Evolutionary conservation across 2,113 vertebrate species (phyloP).

Genomic region (Myrmecobius fasciatus): DNA sequence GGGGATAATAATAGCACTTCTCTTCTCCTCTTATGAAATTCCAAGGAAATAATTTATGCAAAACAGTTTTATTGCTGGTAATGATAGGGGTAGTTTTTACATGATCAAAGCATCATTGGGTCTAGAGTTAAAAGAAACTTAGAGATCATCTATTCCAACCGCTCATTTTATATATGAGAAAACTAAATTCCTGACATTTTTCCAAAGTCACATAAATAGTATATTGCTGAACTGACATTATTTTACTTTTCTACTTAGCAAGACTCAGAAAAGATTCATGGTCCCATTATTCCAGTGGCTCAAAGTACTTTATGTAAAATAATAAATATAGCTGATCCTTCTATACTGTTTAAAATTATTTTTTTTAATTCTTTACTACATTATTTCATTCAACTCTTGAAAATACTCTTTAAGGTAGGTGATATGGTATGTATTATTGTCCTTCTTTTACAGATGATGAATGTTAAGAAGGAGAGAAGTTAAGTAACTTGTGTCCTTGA

Average conservation of each 20-base stretch:
- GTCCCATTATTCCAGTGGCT: background rate
- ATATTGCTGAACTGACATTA: background rate
- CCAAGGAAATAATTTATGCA: background rate
- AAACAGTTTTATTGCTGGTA: background rate
- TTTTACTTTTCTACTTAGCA: background rate
- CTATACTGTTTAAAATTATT: background rate
- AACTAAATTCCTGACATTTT: background rate
- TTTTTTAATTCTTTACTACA: background rate
- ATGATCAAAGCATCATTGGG: background rate
- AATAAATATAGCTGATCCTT: background rate
- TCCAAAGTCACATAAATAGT: background rate
- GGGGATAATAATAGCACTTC: background rate
- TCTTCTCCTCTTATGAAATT: background rate
- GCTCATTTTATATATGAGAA: background rate
- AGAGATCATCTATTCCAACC: background rate
- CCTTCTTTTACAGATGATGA: background rate
- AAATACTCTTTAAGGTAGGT: background rate
- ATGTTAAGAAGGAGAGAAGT: background rate
- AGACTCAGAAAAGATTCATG: background rate
- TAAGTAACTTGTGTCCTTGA: background rate
- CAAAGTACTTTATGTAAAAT: background rate
- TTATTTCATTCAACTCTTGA: background rate
- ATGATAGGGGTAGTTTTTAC: background rate
- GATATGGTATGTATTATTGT: background rate
- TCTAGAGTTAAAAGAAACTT: background rate